Conservation (phyloP, 2,797 vertebrate genomes). For the Lepus oiostolus region DNA sequence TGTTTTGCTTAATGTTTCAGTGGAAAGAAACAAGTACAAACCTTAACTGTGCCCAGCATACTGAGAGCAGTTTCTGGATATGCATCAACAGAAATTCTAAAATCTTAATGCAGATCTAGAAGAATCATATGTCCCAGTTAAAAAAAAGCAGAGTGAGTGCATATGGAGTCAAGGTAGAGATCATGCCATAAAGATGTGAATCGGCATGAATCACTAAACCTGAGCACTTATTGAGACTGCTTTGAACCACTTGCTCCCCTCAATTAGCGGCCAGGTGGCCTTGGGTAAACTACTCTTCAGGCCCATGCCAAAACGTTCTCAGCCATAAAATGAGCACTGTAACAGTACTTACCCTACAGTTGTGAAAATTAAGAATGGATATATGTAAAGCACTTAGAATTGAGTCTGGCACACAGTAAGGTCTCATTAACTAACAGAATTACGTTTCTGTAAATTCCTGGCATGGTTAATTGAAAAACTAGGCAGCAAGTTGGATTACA, state of each 20-base stretch:
- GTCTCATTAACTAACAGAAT: background rate
- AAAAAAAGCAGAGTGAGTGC: background rate
- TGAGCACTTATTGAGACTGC: background rate
- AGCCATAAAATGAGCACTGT: background rate
- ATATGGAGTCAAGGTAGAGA: constrained; percentile 13
- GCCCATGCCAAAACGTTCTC: background rate
- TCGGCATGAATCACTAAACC: constrained; percentile 18
- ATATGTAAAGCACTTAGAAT: background rate
- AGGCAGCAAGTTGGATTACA: background rate
- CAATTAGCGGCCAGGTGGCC: background rate
- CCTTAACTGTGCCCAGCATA: background rate
- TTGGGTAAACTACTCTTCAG: constrained; percentile 9
- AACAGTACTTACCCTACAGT: background rate
- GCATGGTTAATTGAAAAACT: background rate
- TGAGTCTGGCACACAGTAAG: background rate
- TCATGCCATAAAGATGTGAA: background rate
- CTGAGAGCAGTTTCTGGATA: background rate
- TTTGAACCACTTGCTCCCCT: background rate
- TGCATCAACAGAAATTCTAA: constrained; percentile 29
- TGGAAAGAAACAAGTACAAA: constrained; percentile 53
- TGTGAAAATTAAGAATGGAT: background rate
- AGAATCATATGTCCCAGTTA: background rate
- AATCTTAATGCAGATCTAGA: constrained; percentile 10
- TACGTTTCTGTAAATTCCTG: background rate
- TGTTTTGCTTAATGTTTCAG: constrained; percentile 57